Percentiles rank a stretch among this genome's conserved stretches.
Evolutionary conservation across 2,797 vertebrate species (phyloP).

Genomic region (Acrocephalus scirpaceus): DNA sequence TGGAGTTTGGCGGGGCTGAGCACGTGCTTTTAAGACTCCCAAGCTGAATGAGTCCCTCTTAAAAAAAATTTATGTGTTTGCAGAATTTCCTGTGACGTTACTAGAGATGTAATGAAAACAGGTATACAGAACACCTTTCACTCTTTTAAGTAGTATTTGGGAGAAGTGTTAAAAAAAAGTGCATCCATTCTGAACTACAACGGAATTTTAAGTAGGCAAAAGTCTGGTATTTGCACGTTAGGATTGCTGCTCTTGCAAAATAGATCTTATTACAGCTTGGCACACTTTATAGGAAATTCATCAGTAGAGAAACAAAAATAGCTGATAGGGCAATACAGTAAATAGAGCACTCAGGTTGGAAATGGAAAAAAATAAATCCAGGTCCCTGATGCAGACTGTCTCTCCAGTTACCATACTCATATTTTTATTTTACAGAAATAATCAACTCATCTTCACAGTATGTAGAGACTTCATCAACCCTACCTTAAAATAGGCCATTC

Average conservation of each 20-base stretch:
- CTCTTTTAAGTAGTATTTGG: background rate
- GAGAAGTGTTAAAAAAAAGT: background rate
- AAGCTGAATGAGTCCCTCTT: background rate
- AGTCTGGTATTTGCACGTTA: background rate
- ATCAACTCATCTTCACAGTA: background rate
- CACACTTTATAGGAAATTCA: background rate
- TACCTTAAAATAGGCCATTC: background rate
- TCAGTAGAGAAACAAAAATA: background rate
- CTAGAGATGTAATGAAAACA: background rate
- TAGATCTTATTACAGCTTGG: background rate
- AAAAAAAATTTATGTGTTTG: background rate
- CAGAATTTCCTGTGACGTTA: background rate
- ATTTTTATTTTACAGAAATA: background rate
- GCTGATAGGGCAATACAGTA: background rate
- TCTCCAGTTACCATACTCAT: background rate
- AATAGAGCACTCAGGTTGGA: background rate
- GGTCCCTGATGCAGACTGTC: background rate
- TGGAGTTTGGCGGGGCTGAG: background rate
- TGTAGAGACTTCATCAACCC: background rate
- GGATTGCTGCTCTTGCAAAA: background rate
- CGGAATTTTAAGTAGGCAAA: background rate
- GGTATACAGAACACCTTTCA: background rate
- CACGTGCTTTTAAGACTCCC: background rate
- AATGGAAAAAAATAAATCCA: background rate
- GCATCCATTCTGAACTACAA: background rate